phyloP scores from a whole-genome alignment of 2,888 invertebrate species.

The Phoenoteleia sp. region DNA sequence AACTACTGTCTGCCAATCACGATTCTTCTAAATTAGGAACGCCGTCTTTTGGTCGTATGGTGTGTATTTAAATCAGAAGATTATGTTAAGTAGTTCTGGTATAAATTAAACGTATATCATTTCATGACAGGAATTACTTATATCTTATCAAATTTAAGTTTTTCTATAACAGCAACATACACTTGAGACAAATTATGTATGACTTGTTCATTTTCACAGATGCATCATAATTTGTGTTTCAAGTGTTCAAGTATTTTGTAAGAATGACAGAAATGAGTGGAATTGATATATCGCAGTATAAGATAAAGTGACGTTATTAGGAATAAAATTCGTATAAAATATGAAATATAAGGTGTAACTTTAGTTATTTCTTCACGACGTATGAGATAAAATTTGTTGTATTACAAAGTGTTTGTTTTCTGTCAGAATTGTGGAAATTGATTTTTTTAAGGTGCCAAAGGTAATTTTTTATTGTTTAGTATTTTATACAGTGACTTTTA shows the following conservation, averaged over 20 bases:
- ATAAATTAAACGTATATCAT: constrained; percentile 8
- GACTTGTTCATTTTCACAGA: no score
- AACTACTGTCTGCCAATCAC: constrained; percentile 62
- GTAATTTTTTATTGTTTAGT: no score
- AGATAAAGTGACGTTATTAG: neutral
- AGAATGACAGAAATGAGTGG: neutral
- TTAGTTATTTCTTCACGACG: no score
- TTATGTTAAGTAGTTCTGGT: neutral
- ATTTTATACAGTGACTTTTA: no score
- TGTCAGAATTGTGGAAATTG: no score
- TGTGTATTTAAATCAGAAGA: constrained; percentile 2
- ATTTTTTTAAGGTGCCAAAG: no score
- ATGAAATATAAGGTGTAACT: no score
- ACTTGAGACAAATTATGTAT: neutral
- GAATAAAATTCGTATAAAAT: no score
- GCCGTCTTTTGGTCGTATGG: neutral
- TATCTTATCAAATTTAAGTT: constrained; percentile 26
- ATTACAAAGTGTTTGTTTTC: no score
- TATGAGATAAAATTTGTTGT: no score
- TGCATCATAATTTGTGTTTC: neutral
- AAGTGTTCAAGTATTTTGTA: neutral
- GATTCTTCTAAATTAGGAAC: constrained; percentile 3
- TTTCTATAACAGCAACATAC: neutral
- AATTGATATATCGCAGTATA: neutral
- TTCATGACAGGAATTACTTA: neutral